Conservation (phyloP, 1,140 invertebrate genomes). For the Rhagoletis zephyria region DNA sequence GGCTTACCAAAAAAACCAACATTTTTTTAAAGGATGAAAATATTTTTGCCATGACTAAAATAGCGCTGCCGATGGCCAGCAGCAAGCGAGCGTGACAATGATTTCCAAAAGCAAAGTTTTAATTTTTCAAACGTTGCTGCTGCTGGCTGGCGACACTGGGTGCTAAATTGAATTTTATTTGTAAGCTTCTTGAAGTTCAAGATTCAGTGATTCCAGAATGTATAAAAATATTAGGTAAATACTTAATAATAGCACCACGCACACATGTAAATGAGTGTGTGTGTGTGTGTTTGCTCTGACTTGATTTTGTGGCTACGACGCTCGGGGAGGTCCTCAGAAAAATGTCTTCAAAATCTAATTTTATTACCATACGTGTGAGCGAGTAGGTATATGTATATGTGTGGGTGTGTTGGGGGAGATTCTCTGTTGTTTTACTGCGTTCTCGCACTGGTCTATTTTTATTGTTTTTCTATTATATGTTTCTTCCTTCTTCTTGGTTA, state of each 20-base stretch:
- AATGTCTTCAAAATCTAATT: background rate
- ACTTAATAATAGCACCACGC: background rate
- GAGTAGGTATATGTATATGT: background rate
- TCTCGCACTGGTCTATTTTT: background rate
- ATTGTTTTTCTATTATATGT: background rate
- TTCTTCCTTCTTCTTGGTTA: background rate
- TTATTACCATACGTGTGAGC: background rate
- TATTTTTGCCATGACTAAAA: too few species aligned
- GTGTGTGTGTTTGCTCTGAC: background rate
- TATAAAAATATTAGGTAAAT: background rate
- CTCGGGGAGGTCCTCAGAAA: conserved; percentile 11
- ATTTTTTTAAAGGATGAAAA: too few species aligned
- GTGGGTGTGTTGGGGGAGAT: background rate
- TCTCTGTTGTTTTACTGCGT: background rate
- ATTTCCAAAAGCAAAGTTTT: background rate
- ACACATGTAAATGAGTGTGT: background rate
- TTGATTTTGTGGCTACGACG: background rate
- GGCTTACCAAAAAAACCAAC: too few species aligned
- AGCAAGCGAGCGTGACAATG: background rate
- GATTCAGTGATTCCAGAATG: background rate
- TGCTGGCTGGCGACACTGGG: background rate
- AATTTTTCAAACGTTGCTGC: background rate
- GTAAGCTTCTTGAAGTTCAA: conserved; percentile 32
- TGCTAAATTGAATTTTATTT: conserved; percentile 32
- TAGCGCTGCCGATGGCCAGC: too few species aligned